phyloP scores from a whole-genome alignment of 2,113 vertebrate species.

The Etia nguti region DNA sequence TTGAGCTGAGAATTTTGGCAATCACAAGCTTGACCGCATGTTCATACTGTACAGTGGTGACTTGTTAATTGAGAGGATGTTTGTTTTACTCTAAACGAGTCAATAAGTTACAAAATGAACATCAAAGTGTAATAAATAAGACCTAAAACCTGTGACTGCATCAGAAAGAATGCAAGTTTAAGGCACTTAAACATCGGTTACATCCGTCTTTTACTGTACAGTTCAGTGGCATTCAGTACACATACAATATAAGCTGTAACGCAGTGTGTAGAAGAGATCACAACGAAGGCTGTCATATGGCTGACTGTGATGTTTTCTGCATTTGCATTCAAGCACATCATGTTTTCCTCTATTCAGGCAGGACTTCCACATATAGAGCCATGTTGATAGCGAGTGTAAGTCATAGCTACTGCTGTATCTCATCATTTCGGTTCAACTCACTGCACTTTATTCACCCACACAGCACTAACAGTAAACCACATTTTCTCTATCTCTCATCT shows the following conservation, averaged over 20 bases:
- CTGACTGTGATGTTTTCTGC: background rate
- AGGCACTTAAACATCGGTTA: background rate
- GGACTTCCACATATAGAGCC: background rate
- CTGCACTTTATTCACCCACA: conserved; percentile 7
- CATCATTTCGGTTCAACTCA: background rate
- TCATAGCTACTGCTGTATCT: background rate
- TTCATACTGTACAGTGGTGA: background rate
- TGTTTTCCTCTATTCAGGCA: background rate
- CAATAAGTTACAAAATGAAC: background rate
- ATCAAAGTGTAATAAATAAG: background rate
- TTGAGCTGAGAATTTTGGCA: background rate
- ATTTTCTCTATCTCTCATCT: background rate
- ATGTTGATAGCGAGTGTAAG: background rate
- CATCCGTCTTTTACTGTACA: background rate
- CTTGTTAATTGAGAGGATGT: background rate
- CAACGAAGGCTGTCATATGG: background rate
- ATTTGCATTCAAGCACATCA: background rate
- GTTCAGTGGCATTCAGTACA: background rate
- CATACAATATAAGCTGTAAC: background rate
- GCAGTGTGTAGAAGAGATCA: background rate
- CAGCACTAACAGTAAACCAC: background rate
- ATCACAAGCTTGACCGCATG: background rate
- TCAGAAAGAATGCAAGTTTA: background rate
- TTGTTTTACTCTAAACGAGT: background rate
- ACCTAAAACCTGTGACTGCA: background rate